Evolutionary conservation across 2,113 vertebrate genomes (phyloP).

Genomic region (Albula goreensis): DNA sequence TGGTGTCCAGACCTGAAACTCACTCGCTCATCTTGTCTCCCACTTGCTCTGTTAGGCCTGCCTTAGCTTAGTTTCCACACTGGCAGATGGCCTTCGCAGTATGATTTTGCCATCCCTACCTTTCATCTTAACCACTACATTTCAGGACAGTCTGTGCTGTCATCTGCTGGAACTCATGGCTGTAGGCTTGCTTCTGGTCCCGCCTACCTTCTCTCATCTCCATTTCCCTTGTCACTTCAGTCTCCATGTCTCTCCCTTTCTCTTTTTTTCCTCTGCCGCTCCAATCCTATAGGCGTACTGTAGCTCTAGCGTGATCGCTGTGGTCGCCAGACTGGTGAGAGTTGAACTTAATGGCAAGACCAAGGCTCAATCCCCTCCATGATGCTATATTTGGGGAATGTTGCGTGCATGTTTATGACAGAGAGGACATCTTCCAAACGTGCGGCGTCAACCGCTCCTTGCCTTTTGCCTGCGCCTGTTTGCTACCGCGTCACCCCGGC

Average conservation of each 20-base stretch:
- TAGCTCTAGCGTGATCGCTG: no score
- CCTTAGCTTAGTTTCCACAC: background rate
- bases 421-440: constrained; percentile 41
- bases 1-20: background rate
- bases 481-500: constrained; percentile 52
- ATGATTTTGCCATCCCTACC: background rate
- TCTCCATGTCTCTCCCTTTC: background rate
- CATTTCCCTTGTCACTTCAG: no score
- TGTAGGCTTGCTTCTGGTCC: background rate
- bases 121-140: background rate
- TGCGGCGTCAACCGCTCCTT: constrained; percentile 29
- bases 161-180: background rate
- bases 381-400: constrained; percentile 37
- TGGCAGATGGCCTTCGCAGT: background rate
- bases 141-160: background rate
- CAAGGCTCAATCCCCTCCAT: background rate
- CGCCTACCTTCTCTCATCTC: no score
- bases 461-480: constrained; percentile 47
- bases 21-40: background rate
- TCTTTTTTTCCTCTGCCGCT: background rate
- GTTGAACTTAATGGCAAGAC: background rate
- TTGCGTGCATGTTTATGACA: constrained; percentile 44
- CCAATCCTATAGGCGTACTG: background rate
- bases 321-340: background rate
- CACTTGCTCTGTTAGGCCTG: background rate